phyloP scores from a whole-genome alignment of 2,888 invertebrate species.

The Pyrgus malvae region DNA sequence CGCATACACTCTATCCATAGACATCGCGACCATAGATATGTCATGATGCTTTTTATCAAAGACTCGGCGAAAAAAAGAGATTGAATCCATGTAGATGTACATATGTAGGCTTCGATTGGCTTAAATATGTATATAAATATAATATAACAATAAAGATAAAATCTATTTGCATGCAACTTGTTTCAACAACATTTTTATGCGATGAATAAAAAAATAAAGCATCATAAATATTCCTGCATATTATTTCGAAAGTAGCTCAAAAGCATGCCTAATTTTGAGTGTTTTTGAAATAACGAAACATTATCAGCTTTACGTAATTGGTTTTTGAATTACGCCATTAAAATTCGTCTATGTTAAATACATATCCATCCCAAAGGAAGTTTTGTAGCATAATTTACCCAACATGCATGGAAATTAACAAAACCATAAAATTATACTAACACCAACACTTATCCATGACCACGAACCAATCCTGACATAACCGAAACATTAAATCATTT shows the following conservation, averaged over 20 bases:
- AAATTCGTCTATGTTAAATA: too few species aligned
- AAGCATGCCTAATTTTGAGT: background rate
- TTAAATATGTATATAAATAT: background rate
- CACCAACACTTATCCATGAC: constrained; percentile 8
- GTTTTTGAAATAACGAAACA: background rate
- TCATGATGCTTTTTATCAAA: constrained; percentile 13
- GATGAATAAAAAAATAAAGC: background rate
- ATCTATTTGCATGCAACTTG: background rate
- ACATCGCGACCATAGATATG: constrained; percentile 22
- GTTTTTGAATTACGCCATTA: too few species aligned
- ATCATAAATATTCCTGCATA: background rate
- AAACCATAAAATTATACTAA: background rate
- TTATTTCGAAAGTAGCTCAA: background rate
- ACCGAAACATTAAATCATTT: background rate
- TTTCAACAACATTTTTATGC: background rate
- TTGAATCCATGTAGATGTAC: background rate
- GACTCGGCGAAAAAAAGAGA: background rate
- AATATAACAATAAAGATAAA: background rate
- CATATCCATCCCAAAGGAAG: too few species aligned
- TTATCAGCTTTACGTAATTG: too few species aligned
- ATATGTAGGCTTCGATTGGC: constrained; percentile 1
- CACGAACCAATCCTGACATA: constrained; percentile 4
- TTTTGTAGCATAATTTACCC: too few species aligned
- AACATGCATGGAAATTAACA: too few species aligned
- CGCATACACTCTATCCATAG: constrained; percentile 23